Conservation (phyloP, 2,797 vertebrate species). For the Sebastiscus tertius region DNA sequence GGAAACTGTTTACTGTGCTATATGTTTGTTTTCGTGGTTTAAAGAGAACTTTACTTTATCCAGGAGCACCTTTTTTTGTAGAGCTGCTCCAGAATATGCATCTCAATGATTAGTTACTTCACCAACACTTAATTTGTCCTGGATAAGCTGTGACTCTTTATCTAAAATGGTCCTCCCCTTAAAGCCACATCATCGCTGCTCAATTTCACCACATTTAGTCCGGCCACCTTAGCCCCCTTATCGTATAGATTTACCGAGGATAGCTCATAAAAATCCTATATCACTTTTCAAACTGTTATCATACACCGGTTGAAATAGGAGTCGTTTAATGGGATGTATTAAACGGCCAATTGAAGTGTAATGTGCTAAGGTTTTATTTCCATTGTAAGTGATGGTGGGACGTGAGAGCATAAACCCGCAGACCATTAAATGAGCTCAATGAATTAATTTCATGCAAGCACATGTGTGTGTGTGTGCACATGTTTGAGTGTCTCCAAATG, state of each 20-base stretch:
- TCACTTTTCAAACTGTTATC: constrained; percentile 76
- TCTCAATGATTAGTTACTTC: not conserved
- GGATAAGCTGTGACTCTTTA: not conserved
- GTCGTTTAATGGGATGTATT: constrained; percentile 73
- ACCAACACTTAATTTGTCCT: not conserved
- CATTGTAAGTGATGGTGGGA: constrained; percentile 72
- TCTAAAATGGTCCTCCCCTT: not conserved
- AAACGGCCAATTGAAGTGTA: constrained; percentile 79
- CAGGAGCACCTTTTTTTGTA: not conserved
- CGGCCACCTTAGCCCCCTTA: constrained; percentile 37
- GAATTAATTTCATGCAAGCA: constrained; percentile 67
- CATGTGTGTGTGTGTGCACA: constrained; percentile 24
- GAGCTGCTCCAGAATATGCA: not conserved
- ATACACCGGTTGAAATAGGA: constrained; percentile 69
- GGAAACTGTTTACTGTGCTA: not conserved
- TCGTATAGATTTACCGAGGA: constrained; percentile 74
- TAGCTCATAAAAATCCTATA: constrained; percentile 70
- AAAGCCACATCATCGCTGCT: constrained; percentile 23
- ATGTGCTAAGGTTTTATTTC: constrained; percentile 73
- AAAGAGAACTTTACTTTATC: not conserved
- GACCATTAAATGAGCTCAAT: constrained; percentile 72
- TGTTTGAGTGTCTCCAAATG: constrained; percentile 20
- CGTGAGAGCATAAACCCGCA: constrained; percentile 74
- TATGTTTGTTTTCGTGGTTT: not conserved
- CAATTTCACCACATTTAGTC: constrained; percentile 45